Percentiles rank a stretch among this genome's conserved stretches.
These are phyloP conservation scores for Periparus ater DNA, from an alignment of 2,797 vertebrate species.

Conservation along the genomic window DNA sequence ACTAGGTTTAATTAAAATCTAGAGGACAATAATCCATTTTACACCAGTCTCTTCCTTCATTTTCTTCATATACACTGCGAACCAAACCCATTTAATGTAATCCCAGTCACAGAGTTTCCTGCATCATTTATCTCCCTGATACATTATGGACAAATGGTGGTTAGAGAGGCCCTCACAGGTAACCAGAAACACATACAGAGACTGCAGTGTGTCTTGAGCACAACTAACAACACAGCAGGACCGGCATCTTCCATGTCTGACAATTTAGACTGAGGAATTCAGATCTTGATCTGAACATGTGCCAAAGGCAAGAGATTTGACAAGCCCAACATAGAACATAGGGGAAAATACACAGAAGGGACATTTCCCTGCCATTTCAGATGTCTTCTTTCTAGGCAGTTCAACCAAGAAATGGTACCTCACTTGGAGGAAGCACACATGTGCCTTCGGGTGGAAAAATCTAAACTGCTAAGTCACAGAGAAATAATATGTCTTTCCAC, in stretches of 20 bases:
- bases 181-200: background rate
- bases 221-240: background rate
- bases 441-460: background rate
- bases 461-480: background rate
- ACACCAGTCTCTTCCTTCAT: background rate
- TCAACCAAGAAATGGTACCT: background rate
- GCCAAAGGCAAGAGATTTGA: background rate
- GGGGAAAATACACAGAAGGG: background rate
- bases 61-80: background rate
- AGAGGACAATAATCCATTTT: constrained; percentile 9
- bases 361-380: background rate
- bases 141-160: background rate
- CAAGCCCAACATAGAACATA: background rate
- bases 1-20: constrained; percentile 4
- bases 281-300: background rate
- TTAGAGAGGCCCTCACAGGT: background rate
- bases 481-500: background rate
- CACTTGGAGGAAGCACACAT: background rate
- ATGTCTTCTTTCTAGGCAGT: background rate
- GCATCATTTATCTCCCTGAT: background rate
- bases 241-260: background rate
- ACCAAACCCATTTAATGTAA: background rate
- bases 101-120: background rate
- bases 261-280: background rate
- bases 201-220: background rate